Percentiles rank a stretch among this genome's conserved stretches.
phyloP scores from a whole-genome alignment of 2,113 vertebrate genomes.

The Bufo bufo region DNA sequence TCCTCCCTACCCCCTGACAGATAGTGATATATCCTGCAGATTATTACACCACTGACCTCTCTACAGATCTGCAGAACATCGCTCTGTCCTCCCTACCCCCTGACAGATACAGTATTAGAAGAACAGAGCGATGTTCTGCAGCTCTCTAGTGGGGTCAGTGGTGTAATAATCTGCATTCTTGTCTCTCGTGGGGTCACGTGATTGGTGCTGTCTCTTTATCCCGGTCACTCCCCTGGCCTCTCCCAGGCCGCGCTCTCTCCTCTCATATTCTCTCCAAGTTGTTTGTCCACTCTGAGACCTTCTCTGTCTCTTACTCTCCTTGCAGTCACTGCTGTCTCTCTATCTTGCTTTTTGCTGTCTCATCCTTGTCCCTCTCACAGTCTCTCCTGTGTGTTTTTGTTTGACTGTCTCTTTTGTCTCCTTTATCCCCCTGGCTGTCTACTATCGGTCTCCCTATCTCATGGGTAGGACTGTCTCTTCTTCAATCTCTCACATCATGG shows the following conservation, averaged over 20 bases:
- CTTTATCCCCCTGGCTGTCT: not conserved
- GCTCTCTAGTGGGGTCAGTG: not conserved
- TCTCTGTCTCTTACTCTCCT: not conserved
- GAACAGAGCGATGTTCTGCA: not conserved
- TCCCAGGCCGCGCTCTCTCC: not conserved
- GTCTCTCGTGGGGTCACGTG: not conserved
- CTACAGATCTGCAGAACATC: constrained; percentile 18
- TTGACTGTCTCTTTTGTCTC: not conserved
- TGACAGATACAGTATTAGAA: no score
- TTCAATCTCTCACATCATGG: not conserved
- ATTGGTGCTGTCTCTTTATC: not conserved
- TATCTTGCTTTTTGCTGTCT: not conserved
- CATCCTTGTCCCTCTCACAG: not conserved
- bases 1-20: no score
- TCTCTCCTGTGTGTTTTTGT: not conserved
- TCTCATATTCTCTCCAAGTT: not conserved
- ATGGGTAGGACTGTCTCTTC: not conserved
- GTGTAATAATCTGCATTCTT: not conserved
- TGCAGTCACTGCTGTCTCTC: not conserved
- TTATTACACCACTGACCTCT: not conserved
- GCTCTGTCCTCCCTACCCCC: not conserved
- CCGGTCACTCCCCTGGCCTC: constrained; percentile 7
- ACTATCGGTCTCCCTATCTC: not conserved
- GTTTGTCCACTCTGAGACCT: not conserved
- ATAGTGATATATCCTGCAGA: not conserved